These are phyloP conservation scores for Cryptoprocta ferox DNA, from an alignment of 2,797 vertebrate genomes.

Conservation along the genomic window DNA sequence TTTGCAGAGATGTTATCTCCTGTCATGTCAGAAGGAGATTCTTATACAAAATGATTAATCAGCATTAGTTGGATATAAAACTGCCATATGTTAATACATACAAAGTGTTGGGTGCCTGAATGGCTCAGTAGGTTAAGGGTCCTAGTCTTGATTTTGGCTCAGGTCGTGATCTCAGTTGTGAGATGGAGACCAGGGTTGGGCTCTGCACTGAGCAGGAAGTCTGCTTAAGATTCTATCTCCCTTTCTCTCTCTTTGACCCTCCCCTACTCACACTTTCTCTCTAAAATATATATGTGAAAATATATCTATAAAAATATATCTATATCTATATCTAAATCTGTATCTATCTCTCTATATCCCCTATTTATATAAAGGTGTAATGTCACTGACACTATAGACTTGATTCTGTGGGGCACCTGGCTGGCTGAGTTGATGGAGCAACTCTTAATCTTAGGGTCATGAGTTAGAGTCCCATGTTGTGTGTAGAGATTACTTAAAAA, in stretches of 20 bases:
- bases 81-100: not conserved
- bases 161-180: too few relatives aligned
- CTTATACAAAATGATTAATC: constrained; percentile 10
- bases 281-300: too few relatives aligned
- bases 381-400: not conserved
- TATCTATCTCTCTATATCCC: too few relatives aligned
- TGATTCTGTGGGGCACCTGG: not conserved
- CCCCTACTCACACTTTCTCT: too few relatives aligned
- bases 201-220: too few relatives aligned
- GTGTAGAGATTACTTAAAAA: not conserved
- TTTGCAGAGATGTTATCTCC: not conserved
- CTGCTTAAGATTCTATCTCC: too few relatives aligned
- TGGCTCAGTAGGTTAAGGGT: too few relatives aligned
- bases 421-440: not conserved
- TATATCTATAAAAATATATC: too few relatives aligned
- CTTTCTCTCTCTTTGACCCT: too few relatives aligned
- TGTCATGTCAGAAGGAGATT: not conserved
- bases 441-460: not conserved
- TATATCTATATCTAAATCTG: too few relatives aligned
- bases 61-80: not conserved
- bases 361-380: not conserved
- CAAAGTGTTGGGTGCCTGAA: not conserved
- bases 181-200: too few relatives aligned
- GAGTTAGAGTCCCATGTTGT: not conserved
- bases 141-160: too few relatives aligned